Conservation (phyloP, 2,113 vertebrate species). For the Elachura formosa region DNA sequence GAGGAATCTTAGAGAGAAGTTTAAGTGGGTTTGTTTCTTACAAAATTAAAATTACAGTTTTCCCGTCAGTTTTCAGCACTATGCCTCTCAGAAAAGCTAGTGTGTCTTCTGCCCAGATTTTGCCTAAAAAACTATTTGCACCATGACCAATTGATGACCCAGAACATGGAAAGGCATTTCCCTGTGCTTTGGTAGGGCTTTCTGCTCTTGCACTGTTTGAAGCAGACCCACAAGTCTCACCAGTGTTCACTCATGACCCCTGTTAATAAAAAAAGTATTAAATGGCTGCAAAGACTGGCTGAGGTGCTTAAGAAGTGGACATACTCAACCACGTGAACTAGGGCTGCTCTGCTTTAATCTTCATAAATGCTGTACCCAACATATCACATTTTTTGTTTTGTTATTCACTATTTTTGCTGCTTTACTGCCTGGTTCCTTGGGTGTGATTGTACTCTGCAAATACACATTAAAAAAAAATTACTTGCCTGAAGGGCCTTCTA, state of each 20-base stretch:
- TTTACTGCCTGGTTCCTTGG: fast-evolving
- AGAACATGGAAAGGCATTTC: neutral
- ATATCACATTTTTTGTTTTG: neutral
- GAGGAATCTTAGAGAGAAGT: neutral
- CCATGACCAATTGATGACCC: neutral
- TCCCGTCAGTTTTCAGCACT: neutral
- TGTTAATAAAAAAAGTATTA: neutral
- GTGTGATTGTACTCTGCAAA: neutral
- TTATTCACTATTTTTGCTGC: neutral
- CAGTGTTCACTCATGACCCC: neutral
- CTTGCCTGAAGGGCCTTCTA: neutral
- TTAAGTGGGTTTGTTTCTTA: neutral
- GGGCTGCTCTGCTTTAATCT: neutral
- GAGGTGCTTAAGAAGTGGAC: neutral
- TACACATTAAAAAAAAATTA: neutral
- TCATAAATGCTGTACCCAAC: neutral
- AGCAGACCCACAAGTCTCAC: neutral
- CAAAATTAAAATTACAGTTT: neutral
- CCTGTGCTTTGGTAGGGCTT: neutral
- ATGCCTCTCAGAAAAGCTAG: neutral
- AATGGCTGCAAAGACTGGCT: neutral
- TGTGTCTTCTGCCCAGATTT: neutral
- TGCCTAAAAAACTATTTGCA: neutral
- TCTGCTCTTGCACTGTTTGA: neutral
- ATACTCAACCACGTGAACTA: neutral